phyloP scores from a whole-genome alignment of 2,797 vertebrate genomes.

The Pseudotriccus pelzelni region DNA sequence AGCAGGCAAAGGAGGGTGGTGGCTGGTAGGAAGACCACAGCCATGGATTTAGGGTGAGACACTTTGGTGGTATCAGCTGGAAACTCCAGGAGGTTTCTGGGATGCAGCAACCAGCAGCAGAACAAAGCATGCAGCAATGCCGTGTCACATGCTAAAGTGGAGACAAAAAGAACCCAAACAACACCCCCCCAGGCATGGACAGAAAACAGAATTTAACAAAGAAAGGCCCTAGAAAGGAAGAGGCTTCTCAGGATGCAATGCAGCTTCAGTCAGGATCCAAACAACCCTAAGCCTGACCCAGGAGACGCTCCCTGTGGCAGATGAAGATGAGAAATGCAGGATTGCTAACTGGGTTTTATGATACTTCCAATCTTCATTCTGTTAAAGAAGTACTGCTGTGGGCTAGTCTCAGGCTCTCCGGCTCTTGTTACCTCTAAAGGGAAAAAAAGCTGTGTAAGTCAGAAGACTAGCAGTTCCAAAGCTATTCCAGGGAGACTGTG shows the following conservation, averaged over 20 bases:
- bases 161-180: not conserved
- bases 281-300: not conserved
- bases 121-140: not conserved
- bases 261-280: not conserved
- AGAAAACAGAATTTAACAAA: not conserved
- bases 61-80: not conserved
- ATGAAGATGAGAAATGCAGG: not conserved
- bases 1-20: not conserved
- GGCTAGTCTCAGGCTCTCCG: not conserved
- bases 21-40: not conserved
- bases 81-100: not conserved
- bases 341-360: not conserved
- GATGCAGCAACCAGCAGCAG: not conserved
- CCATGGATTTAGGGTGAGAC: not conserved
- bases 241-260: not conserved
- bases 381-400: not conserved
- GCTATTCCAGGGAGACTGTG: not conserved
- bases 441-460: not conserved
- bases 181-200: fast-evolving
- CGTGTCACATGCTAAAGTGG: not conserved
- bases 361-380: not conserved
- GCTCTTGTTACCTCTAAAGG: not conserved
- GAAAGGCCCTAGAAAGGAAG: not conserved
- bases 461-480: not conserved
- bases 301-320: not conserved